Base-by-base conservation (phyloP, 2,797 vertebrate genomes). In the Pseudochromis fuscus region DNA sequence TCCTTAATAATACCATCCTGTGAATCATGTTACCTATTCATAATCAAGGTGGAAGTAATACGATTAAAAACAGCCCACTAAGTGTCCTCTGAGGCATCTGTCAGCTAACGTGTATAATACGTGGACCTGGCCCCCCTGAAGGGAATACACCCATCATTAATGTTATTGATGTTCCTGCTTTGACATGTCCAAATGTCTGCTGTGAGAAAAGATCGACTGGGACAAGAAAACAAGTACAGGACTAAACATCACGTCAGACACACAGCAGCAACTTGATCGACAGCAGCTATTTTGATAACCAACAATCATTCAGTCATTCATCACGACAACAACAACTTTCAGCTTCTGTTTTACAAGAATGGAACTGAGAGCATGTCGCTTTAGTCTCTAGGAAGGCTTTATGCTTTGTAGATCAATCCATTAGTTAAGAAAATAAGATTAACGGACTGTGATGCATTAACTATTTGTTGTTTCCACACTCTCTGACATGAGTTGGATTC, bases 401-500 rank as follows among this genome's bases (percentile, higher is more conserved):
- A n/a, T 15, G 3, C 16, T n/a, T 40, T n/a, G 18, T 6, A 18
- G 38, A 40, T 1, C 38, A 18, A 18, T 18, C 37, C 38, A 40
- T n/a, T 7, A 40, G 18, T 40, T 40, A 7, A 4, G 5, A 40
- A 18, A 40, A 18, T 8, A 40, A 37, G 35, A 37, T 16, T 37
- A 16, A 37, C 1, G 18, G 16, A 5, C 38, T n/a, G n/a, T 44
- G 51, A n/a, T 56, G 25, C 28, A 55, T 40, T 59, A 53, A 67
- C 55, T 28, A 72, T 62, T 8, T 30, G 12, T 61, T 56, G 72
- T 76, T 65, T 61, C 25, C 28, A 71, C 24, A 67, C 13, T n/a
- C 6, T 42, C 19, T 58, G 11, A 67, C 31, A 25, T 25, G n/a
- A 24, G 55, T 38, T 28, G 31, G 48, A 50, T 69, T 69, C 77